A percentile compares a stretch with the other conserved stretches of the same genome.
These are phyloP conservation scores for Aphidius colemani DNA, from an alignment of 2,888 invertebrate genomes.

Conservation along the genomic window DNA sequence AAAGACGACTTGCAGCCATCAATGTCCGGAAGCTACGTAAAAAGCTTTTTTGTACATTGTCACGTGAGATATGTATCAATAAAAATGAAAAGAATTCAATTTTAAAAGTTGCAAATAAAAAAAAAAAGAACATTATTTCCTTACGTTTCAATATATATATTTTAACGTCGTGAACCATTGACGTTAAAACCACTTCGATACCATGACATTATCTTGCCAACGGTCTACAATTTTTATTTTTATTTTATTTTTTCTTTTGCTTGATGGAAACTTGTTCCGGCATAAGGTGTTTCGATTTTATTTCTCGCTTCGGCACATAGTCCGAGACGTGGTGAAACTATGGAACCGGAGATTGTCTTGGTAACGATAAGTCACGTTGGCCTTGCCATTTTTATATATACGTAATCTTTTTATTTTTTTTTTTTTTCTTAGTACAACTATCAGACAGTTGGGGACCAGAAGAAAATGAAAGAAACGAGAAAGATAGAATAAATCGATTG, in stretches of 20 bases:
- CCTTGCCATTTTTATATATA: neutral
- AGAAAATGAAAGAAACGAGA: neutral
- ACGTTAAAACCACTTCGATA: conserved; percentile 17
- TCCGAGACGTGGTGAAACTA: conserved; percentile 27
- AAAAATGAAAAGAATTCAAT: neutral
- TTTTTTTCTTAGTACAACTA: neutral
- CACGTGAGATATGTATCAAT: neutral
- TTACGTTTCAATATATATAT: conserved; percentile 34
- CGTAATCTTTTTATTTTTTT: neutral
- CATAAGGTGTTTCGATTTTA: conserved; percentile 34
- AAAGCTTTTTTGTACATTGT: neutral
- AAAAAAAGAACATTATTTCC: conserved; percentile 29
- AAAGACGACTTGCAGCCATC: neutral
- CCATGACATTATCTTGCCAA: conserved; percentile 25
- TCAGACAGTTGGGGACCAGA: conserved; percentile 9
- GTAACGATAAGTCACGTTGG: conserved; percentile 32
- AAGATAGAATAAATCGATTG: conserved; percentile 18
- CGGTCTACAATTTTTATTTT: no score
- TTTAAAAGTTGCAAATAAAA: neutral
- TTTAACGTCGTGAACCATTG: conserved; percentile 20
- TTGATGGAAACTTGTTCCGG: conserved; percentile 22
- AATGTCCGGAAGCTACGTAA: neutral
- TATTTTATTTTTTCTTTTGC: no score
- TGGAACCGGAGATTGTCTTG: conserved; percentile 36
- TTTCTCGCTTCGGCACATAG: conserved; percentile 24